Percentiles rank a stretch among this genome's conserved stretches.
Conservation (phyloP, 2,888 invertebrate genomes). For the Drosophila barbarae region DNA sequence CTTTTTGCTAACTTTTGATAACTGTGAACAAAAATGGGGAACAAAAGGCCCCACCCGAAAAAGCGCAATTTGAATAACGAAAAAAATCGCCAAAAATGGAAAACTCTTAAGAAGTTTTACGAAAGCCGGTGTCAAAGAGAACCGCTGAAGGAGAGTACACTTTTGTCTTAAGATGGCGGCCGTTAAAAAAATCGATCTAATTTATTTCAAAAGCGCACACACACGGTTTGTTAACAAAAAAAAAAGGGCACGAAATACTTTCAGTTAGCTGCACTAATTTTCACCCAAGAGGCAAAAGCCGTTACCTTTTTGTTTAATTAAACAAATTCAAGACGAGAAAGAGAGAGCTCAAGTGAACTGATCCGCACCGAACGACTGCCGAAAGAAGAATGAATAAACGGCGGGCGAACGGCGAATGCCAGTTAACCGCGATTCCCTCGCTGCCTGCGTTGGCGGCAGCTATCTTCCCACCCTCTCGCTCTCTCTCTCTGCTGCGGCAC, state of each 20-base stretch:
- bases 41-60: constrained; percentile 30
- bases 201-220: neutral
- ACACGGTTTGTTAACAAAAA: neutral
- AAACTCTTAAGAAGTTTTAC: constrained; percentile 20
- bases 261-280: neutral
- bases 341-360: constrained; percentile 36
- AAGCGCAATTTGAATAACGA: neutral
- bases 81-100: constrained; percentile 8
- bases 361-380: constrained; percentile 54
- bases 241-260: neutral
- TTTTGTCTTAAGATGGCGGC: constrained; percentile 56
- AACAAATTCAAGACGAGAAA: constrained; percentile 38
- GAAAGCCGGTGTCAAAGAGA: constrained; percentile 52
- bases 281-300: constrained; percentile 4
- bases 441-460: constrained; percentile 42
- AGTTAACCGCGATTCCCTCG: constrained; percentile 66
- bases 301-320: constrained; percentile 58
- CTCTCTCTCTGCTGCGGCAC: constrained; percentile 24
- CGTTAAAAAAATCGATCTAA: constrained; percentile 6
- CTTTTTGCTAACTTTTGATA: neutral
- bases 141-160: constrained; percentile 3
- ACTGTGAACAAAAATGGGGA: constrained; percentile 7
- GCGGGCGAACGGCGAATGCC: constrained; percentile 43
- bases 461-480: constrained; percentile 25
- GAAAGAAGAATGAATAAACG: constrained; percentile 66